Percentiles rank a stretch among this genome's conserved stretches.
phyloP scores from a whole-genome alignment of 2,113 vertebrate species.

The Pseudopipra pipra region DNA sequence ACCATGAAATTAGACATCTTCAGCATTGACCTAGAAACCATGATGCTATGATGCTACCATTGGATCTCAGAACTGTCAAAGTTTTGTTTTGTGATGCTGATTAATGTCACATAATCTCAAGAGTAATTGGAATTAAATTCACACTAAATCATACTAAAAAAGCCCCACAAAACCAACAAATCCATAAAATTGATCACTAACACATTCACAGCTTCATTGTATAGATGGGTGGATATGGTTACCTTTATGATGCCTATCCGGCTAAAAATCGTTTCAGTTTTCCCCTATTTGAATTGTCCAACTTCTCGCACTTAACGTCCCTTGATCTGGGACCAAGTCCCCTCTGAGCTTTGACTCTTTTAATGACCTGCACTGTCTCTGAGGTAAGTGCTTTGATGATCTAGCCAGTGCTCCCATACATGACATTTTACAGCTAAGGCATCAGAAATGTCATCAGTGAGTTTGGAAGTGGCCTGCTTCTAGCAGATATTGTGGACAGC shows the following conservation, averaged over 20 bases:
- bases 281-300: not conserved
- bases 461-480: not conserved
- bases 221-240: not conserved
- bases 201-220: not conserved
- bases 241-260: not conserved
- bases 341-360: not conserved
- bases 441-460: not conserved
- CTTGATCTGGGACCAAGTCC: not conserved
- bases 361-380: not conserved
- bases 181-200: accelerated
- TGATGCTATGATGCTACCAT: not conserved
- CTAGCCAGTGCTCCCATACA: not conserved
- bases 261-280: not conserved
- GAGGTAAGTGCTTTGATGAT: not conserved
- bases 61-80: not conserved
- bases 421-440: not conserved
- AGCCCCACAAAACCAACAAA: not conserved
- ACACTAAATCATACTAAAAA: not conserved
- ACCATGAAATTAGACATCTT: not conserved
- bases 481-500: not conserved
- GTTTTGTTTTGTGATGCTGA: not conserved
- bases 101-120: not conserved
- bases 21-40: not conserved
- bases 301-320: not conserved
- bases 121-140: not conserved